Conservation (phyloP, 1,140 invertebrate species). For the Neodiprion lecontei region DNA sequence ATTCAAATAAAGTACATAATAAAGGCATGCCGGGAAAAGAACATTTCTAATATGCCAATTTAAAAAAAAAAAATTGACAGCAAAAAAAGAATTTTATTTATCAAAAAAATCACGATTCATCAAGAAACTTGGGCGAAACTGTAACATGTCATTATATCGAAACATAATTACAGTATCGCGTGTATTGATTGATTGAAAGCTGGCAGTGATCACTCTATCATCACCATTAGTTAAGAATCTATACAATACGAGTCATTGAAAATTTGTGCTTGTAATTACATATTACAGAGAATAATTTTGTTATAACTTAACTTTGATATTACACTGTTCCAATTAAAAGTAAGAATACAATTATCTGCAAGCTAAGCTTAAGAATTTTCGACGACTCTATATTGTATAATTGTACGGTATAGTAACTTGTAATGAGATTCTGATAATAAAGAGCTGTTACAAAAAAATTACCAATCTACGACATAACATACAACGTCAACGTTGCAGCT, state of each 20-base stretch:
- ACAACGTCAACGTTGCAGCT: constrained; percentile 53
- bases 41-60: constrained; percentile 44
- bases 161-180: constrained; percentile 1
- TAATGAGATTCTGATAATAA: neutral
- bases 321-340: neutral
- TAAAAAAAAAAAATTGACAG: constrained; percentile 30
- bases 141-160: constrained; percentile 14
- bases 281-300: no score
- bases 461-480: constrained; percentile 49
- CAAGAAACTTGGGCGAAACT: neutral
- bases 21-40: constrained; percentile 71
- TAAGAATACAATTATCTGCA: neutral
- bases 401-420: neutral
- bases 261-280: neutral
- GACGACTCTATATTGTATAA: neutral
- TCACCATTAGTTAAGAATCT: constrained; percentile 41
- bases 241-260: constrained; percentile 9
- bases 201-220: constrained; percentile 51
- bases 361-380: constrained; percentile 1
- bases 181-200: constrained; percentile 29
- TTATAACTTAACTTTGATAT: neutral
- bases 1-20: constrained; percentile 39
- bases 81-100: constrained; percentile 18
- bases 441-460: constrained; percentile 27
- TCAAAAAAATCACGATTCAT: constrained; percentile 19